Evolutionary conservation across 2,113 vertebrate genomes (phyloP).

Genomic region (Alectura lathami): DNA sequence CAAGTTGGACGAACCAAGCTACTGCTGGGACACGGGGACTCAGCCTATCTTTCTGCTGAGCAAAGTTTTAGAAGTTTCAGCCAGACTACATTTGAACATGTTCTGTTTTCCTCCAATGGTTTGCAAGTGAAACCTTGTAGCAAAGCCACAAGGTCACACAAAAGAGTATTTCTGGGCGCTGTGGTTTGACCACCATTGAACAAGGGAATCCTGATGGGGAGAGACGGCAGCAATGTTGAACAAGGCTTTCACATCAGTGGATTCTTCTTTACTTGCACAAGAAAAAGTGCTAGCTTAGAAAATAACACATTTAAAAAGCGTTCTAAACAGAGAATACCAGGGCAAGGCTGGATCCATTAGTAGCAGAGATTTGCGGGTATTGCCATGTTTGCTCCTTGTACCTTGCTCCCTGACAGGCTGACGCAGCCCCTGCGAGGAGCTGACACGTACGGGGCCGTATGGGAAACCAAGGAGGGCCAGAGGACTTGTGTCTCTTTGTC

Average conservation of each 20-base stretch:
- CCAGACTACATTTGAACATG: background rate
- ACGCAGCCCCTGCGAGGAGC: rapidly evolving
- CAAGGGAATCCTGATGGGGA: background rate
- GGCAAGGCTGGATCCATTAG: background rate
- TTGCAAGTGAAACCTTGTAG: background rate
- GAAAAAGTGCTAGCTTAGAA: background rate
- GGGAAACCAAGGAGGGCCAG: background rate
- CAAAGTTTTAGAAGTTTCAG: background rate
- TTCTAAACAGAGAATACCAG: background rate
- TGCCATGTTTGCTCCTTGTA: background rate
- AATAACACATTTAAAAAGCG: background rate
- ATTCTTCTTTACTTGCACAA: background rate
- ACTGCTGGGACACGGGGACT: background rate
- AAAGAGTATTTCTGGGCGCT: background rate
- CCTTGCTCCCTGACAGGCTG: background rate
- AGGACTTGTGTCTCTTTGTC: background rate
- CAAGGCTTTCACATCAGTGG: background rate
- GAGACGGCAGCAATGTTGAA: background rate
- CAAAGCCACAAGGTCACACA: background rate
- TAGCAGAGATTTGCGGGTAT: slow-evolving; percentile 42
- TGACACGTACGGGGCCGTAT: background rate
- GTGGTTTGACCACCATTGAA: rapidly evolving
- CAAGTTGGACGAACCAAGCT: background rate
- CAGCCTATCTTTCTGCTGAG: background rate
- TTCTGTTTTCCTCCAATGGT: background rate